Evolutionary conservation across 2,113 vertebrate genomes (phyloP), one percentile per base, ranked within the genome.

Genomic region (Trinectes maculatus): DNA sequence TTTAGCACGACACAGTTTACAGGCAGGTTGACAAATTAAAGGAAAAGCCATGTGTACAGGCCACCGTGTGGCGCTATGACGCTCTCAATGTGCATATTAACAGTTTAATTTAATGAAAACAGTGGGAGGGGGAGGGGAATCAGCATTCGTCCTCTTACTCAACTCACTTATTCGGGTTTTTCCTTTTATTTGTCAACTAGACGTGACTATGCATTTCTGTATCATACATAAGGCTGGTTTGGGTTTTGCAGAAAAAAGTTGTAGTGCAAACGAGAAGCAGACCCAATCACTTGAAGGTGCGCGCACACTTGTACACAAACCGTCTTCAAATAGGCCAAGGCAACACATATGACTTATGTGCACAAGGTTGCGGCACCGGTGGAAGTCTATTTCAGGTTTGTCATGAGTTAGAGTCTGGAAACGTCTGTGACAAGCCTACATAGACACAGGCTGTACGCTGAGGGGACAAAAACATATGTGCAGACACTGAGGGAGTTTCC

Each of bases 321-420:
- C 26, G 54, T 71, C 51, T 58, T 58, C 47, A 68, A 58, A 43
- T 34, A 64, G 43, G 25, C 13, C 43, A 78, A n/a, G 60, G 83
- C 82, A 60, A 77, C 71, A 59, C 56, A 61, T 69, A 40, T 69
- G 62, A 83, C 47, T 75, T 31, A 73, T 64, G 69, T 84, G 71
- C 62, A 75, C 55, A 82, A 71, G 60, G 63, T 77, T 64, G 74
- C 33, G 36, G 65, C 61, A 71, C 47, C 48, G 40, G 26, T 46
- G 47, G 52, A 78, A 64, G 60, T 74, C 80, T 83, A 87, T 87
- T 87, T 89, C 78, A 54, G 67, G 80, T 82, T 81, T 86, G 77
- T 52, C 78, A 69, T 66, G 43, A 69, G 62, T 83, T 62, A 59
- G 31, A 65, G 63, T 80, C n/a, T n/a, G n/a, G n/a, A n/a, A n/a